Evolutionary conservation across 2,888 invertebrate species (phyloP).

Genomic region (Drosophila pseudotalamancana): DNA sequence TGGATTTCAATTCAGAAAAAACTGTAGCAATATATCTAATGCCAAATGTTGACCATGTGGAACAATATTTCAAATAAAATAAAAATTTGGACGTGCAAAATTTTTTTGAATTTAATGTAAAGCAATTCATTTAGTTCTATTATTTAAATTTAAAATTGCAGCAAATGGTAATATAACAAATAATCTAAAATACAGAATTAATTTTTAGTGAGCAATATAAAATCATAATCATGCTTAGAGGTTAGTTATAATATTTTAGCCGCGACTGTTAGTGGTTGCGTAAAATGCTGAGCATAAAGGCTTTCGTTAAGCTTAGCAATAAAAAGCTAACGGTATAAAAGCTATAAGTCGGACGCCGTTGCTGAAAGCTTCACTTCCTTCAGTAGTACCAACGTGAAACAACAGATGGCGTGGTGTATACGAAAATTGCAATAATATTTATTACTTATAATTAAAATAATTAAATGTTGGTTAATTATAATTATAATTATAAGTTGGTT

Average conservation of each 20-base stretch:
- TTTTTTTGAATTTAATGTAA: neutral
- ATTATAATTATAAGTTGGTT: no score
- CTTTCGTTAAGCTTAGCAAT: neutral
- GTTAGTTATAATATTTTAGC: conserved; percentile 2
- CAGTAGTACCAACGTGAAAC: neutral
- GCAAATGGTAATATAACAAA: neutral
- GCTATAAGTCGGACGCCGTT: no score
- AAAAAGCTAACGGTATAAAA: no score
- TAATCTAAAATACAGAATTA: neutral
- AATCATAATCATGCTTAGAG: no score
- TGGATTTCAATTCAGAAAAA: conserved; percentile 24
- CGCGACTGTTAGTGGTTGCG: conserved; percentile 11
- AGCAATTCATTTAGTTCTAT: no score
- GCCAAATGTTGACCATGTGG: neutral
- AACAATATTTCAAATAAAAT: neutral
- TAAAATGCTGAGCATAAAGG: conserved; percentile 7
- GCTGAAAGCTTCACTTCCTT: neutral
- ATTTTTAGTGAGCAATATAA: neutral
- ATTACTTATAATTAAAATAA: no score
- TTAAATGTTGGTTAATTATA: no score
- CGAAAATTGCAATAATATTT: neutral
- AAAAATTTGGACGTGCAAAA: neutral
- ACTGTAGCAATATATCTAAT: conserved; percentile 10
- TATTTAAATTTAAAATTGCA: no score
- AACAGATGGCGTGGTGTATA: neutral